A percentile compares a stretch with the other conserved stretches of the same genome.
phyloP scores from a whole-genome alignment of 2,113 vertebrate genomes.

The Psephotus haematonotus region DNA sequence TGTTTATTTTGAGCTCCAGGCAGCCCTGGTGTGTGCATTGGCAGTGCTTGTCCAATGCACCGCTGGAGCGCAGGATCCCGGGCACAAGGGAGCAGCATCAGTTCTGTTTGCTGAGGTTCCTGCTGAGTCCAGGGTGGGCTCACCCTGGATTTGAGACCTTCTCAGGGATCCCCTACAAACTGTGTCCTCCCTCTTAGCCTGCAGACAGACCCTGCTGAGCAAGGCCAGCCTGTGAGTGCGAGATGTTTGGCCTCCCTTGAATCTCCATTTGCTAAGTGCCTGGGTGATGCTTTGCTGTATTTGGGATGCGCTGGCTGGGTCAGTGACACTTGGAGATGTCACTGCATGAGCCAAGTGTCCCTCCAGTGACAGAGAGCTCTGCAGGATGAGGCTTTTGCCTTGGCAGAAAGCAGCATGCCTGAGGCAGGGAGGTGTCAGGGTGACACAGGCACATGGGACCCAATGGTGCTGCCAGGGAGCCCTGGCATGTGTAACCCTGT shows the following conservation, averaged over 20 bases:
- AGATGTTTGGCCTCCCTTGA: background rate
- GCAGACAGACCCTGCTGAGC: background rate
- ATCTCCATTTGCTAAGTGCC: background rate
- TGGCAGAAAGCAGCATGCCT: accelerated
- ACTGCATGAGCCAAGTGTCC: accelerated
- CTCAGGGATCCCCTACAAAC: background rate
- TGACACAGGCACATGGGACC: background rate
- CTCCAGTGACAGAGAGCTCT: background rate
- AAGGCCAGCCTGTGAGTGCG: background rate
- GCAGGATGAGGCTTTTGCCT: background rate
- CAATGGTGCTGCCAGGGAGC: background rate
- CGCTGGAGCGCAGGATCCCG: accelerated
- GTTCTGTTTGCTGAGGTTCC: background rate
- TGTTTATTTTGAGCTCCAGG: background rate
- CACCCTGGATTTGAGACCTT: accelerated
- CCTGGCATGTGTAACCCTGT: background rate
- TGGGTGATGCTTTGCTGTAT: background rate
- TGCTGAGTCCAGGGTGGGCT: background rate
- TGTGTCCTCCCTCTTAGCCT: background rate
- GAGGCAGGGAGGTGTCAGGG: background rate
- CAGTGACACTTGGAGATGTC: background rate
- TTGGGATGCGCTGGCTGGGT: background rate
- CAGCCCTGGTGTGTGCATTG: accelerated
- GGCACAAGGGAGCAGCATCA: background rate
- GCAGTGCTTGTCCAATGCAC: background rate